phyloP scores from a whole-genome alignment of 2,113 vertebrate species.

The Cheilinus undulatus region DNA sequence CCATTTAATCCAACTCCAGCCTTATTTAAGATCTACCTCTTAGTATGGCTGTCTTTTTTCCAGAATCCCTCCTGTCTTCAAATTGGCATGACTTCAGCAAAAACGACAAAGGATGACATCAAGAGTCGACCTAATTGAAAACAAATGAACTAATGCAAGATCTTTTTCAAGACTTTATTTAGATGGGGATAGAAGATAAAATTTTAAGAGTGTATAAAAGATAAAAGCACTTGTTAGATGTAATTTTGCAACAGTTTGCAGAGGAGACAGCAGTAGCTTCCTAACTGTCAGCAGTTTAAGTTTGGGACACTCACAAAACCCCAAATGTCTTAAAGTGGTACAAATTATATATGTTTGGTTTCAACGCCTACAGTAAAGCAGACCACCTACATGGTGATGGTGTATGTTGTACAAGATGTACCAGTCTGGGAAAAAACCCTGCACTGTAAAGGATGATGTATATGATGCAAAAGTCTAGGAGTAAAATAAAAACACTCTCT shows the following conservation, averaged over 20 bases:
- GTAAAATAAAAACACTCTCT: neutral
- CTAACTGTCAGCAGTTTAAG: neutral
- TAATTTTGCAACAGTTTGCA: neutral
- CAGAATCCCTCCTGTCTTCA: no score
- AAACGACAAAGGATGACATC: constrained; percentile 12
- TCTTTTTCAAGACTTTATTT: constrained; percentile 14
- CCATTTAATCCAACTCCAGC: no score
- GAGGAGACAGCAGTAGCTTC: constrained; percentile 1
- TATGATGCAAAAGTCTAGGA: no score
- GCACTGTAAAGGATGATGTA: neutral
- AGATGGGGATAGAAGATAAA: neutral
- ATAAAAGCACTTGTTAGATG: constrained; percentile 50
- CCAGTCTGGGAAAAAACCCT: neutral
- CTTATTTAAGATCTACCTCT: no score
- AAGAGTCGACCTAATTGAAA: constrained; percentile 22
- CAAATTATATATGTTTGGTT: neutral
- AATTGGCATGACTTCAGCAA: neutral
- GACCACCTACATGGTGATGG: constrained; percentile 1
- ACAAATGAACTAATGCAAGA: constrained; percentile 40
- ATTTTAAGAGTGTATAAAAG: constrained; percentile 63
- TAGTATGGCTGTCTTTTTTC: no score
- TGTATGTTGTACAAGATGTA: neutral
- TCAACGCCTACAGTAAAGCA: constrained; percentile 10
- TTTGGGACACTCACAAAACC: constrained; percentile 1
- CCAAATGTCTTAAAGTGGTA: neutral